Evolutionary conservation across 2,113 vertebrate species (phyloP).

Genomic region (Tor tambroides): DNA sequence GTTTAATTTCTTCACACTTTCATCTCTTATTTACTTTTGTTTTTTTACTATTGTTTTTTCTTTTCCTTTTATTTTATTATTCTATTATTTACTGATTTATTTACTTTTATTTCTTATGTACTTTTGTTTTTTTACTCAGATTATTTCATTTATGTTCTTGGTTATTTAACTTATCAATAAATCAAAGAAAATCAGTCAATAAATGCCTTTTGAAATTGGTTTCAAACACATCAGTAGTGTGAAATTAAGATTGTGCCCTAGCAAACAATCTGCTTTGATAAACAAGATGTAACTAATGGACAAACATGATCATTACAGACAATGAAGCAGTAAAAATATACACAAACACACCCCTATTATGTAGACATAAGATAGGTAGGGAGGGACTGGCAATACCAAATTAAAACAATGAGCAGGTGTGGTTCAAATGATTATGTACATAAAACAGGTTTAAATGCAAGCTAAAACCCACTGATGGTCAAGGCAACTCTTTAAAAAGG

Average conservation of each 20-base stretch:
- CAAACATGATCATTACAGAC: background rate
- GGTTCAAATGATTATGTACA: background rate
- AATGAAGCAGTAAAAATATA: background rate
- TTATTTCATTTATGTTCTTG: background rate
- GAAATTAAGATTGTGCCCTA: background rate
- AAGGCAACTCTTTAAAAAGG: background rate
- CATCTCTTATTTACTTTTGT: no score
- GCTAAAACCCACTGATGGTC: background rate
- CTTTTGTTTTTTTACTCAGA: background rate
- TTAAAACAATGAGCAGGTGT: background rate
- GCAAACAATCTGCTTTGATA: background rate
- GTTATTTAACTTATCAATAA: background rate
- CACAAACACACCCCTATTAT: background rate
- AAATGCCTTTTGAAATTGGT: background rate
- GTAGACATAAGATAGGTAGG: background rate
- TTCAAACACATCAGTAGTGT: background rate
- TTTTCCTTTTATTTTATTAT: no score
- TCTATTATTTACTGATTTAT: background rate
- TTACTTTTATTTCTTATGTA: no score
- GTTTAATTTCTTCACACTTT: no score
- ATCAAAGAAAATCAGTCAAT: background rate
- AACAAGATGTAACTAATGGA: background rate
- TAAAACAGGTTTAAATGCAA: background rate
- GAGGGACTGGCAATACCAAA: background rate
- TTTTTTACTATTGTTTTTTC: no score